Conservation (phyloP, 2,888 invertebrate species). For the Dendrolimus houi region DNA sequence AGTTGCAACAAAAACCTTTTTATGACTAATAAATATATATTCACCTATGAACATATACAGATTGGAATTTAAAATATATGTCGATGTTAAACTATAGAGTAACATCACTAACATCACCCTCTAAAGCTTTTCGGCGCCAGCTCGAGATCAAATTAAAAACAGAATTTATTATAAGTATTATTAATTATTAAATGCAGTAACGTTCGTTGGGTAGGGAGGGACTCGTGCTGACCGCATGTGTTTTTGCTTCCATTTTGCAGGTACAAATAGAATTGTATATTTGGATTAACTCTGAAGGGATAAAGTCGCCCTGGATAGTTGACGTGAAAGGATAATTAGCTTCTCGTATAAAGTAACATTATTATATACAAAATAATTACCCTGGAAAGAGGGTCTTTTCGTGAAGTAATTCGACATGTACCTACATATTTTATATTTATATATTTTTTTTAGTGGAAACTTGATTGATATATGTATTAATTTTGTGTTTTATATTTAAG, state of each 20-base stretch:
- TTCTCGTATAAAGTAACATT: constrained; percentile 32
- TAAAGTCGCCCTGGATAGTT: constrained; percentile 23
- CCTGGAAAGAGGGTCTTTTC: too few species aligned
- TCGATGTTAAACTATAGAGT: background rate
- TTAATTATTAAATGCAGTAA: constrained; percentile 67
- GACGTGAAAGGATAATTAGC: constrained; percentile 39
- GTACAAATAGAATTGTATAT: constrained; percentile 65
- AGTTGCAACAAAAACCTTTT: too few species aligned
- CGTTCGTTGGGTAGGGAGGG: constrained; percentile 26
- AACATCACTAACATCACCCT: constrained; percentile 3
- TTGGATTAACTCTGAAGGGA: constrained; percentile 53
- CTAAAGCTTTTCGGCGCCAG: constrained; percentile 31
- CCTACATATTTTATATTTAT: too few species aligned
- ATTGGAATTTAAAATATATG: too few species aligned
- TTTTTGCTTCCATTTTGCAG: constrained; percentile 50
- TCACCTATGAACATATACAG: too few species aligned
- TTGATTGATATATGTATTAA: too few species aligned
- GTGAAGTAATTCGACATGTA: too few species aligned
- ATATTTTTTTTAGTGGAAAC: too few species aligned
- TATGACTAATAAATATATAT: too few species aligned
- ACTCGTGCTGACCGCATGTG: constrained; percentile 46
- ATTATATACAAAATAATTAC: constrained; percentile 5
- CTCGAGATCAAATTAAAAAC: constrained; percentile 65
- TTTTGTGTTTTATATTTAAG: too few species aligned
- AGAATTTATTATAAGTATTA: constrained; percentile 66